Base-by-base conservation (phyloP, 2,888 invertebrate genomes). In the Apodemia mormo region DNA sequence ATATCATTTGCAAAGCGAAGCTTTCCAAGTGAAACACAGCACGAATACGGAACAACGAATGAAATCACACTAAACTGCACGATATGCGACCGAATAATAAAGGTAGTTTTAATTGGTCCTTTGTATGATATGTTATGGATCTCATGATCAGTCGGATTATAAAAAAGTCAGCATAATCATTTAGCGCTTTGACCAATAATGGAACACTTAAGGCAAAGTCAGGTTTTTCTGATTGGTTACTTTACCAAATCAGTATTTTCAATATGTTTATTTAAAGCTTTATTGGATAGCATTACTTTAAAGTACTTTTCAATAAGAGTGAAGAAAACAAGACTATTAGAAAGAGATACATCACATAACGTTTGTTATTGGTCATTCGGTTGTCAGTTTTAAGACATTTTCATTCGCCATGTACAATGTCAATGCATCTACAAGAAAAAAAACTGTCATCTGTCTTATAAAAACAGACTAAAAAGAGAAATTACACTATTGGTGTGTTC, bases 11-110 rank as follows among this genome's bases (percentile, higher is more conserved):
- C 73, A 76, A 78, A 76, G 75, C 75, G 82, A 84, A 83, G 85
- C 85, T 84, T 76, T 75, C 72, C 76, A 73, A 73, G 73, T 85
- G 86, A 88, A 86, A 86, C 86, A 86, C 86, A 85, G 82, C 85
- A 82, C 77, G 73, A 75, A 64, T 64, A 61, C 61, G 61, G 76
- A 86, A 84, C 86, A 85, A 83, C 86, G 86, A 87, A 87, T 85
- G 85, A 86, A 87, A 85, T 84, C 83, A 85, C 82, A 80, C 81
- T 78, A 80, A 69, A 69, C 65, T 69, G 79, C 79, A 77, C 75
- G 74, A 73, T 77, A 81, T 73, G 76, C 80, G 80, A 79, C 80
- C 76, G 76, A 77, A 75, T 76, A 76, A 75, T 77, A 75, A 74
- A 77, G 80, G 76, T 76, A 76, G 73, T 74, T 77, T 73, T 72